Evolutionary conservation across 2,888 invertebrate species (phyloP), one percentile per base, ranked within the genome.

Genomic region (Volucella zonaria): DNA sequence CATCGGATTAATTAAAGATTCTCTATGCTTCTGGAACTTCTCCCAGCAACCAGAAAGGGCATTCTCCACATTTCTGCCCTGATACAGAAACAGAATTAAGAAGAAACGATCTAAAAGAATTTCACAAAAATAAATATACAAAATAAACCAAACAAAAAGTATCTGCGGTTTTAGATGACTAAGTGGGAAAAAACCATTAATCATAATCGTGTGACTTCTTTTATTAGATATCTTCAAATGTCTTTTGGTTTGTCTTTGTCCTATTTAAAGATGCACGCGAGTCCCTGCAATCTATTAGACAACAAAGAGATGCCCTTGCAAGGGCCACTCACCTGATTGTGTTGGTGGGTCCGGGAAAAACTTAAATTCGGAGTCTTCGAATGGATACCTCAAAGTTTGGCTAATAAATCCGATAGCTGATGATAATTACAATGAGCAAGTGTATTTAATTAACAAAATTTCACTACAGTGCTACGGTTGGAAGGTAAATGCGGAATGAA

Each of bases 241-340:
- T 15, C 14, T 12, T 15, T 9, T 14, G 14, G 31, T 12, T 31
- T 45, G 59, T 56, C 68, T 70, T 77, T 62, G 62, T 62, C 56
- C 70, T 31, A 70, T 11, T 47, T 62, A 10, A 49, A 56, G 52
- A 52, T 38, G 45, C 51, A n/a, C 11, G 49, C n/a, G n/a, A 58
- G 75, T 61, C 54, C 77, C 70, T 77, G 51, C 45, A 78, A 54
- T 70, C 47, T 70, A 8, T 18, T 59, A 73, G 79, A 79, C 79
- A 66, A 79, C 79, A 79, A 79, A 79, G 73, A 31, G 47, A 45
- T 47, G 38, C 43, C 66, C 59, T 42, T 11, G n/a, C n/a, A 66
- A 67, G 47, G 54, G 67, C 47, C 75, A 47, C 62, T 62, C 58
- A 78, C 78, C 62, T 56, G 10, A 10, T 15, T 54, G 6, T 23